Evolutionary conservation across 1,140 invertebrate genomes (phyloP).

Genomic region (Trichomalopsis sarcophagae): DNA sequence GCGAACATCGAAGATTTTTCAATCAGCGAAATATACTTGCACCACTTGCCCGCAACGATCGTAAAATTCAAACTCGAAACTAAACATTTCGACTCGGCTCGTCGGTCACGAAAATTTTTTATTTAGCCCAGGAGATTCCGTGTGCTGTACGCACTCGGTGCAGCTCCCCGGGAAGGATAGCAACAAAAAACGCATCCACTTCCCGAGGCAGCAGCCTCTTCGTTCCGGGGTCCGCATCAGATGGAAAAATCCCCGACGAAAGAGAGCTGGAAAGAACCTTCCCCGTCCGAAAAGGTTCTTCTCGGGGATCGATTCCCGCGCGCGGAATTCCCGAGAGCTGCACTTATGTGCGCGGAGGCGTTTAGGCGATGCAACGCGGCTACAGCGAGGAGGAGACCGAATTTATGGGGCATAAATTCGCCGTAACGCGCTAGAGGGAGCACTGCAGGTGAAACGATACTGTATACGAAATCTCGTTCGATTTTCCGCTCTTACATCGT

Average conservation of each 20-base stretch:
- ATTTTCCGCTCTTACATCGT: neutral
- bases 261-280: slow-evolving; percentile 36
- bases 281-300: slow-evolving; percentile 20
- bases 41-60: too few species aligned
- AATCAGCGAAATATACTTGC: neutral
- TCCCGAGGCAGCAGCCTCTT: neutral
- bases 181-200: neutral
- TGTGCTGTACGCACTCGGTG: too few species aligned
- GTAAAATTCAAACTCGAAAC: neutral
- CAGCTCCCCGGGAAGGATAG: neutral
- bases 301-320: slow-evolving; percentile 49
- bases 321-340: slow-evolving; percentile 41
- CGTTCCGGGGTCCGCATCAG: neutral
- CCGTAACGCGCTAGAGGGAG: slow-evolving; percentile 48
- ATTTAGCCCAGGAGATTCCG: neutral
- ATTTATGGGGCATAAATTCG: slow-evolving; percentile 72
- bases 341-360: slow-evolving; percentile 44
- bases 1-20: neutral
- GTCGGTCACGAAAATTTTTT: neutral
- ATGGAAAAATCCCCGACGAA: slow-evolving; percentile 1
- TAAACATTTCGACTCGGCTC: neutral
- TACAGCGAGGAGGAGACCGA: slow-evolving; percentile 59
- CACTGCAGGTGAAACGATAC: neutral
- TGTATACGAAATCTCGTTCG: slow-evolving; percentile 32
- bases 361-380: slow-evolving; percentile 55